Conservation (phyloP, 1,140 invertebrate species). For the Pentalonia nigronervosa region DNA sequence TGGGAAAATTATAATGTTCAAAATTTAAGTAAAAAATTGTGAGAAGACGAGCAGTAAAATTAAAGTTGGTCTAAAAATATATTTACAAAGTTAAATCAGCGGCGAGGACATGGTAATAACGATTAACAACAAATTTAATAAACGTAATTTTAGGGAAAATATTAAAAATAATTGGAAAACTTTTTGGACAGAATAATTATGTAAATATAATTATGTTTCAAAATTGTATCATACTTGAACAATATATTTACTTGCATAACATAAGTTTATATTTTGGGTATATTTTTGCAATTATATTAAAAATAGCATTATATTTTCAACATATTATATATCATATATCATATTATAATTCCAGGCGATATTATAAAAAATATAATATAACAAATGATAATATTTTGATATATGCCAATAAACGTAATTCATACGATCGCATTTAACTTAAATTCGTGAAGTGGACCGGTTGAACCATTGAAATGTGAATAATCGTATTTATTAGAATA, state of each 20-base stretch:
- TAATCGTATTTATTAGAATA: not conserved
- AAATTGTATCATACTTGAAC: not conserved
- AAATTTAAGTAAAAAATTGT: not conserved
- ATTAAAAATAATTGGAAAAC: conserved; percentile 3
- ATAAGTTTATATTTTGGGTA: not conserved
- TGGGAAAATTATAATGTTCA: not conserved
- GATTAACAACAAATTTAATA: not conserved
- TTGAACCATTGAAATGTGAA: not conserved
- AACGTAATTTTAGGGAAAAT: not conserved
- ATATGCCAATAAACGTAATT: not conserved
- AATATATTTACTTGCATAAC: not conserved
- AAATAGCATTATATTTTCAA: not conserved
- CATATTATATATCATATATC: not conserved
- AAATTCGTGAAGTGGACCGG: not conserved
- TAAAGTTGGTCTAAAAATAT: not conserved
- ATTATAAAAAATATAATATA: not conserved
- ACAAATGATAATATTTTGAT: not conserved
- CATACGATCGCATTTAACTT: not conserved
- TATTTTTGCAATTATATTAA: not conserved
- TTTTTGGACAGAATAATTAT: not conserved
- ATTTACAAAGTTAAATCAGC: conserved; percentile 24
- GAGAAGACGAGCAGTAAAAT: not conserved
- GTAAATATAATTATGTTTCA: not conserved
- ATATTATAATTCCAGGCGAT: not conserved
- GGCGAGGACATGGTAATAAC: not conserved